Base-by-base conservation (phyloP, 2,797 vertebrate species). In the Sitta carolinensis region DNA sequence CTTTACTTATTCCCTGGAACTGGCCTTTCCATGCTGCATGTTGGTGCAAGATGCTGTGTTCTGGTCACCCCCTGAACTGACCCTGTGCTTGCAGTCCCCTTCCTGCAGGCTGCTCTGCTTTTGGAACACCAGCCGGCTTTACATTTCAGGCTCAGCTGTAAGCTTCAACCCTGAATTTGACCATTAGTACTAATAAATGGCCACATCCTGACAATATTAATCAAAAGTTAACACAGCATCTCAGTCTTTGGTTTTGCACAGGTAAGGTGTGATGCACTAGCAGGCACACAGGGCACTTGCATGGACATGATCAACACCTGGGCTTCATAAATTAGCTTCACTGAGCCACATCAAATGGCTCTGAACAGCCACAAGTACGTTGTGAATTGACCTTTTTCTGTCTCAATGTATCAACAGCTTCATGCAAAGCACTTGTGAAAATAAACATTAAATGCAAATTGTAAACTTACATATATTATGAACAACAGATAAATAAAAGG, bases 291-390 rank as follows among this genome's bases (percentile, higher is more conserved):
- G 17, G 25, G 40, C n/a, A 11, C 32, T 40, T 30, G 16, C n/a
- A 42, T 1, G 27, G 61, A 57, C 9, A 3, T 4, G 36, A 40
- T 17, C 0, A 0, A 19, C 18, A 20, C 21, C 58, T 42, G 59
- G 25, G 21, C 74, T 79, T 55, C 40, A 16, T 38, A 34, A 59
- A 70, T 70, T 10, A 79, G 36, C 14, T 77, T 63, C 86, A 68
- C 30, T 62, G 51, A 66, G 61, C n/a, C 81, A 87, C 40, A 62
- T 43, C 54, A 51, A 73, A 62, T 14, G 22, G n/a, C 51, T 73
- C 72, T 66, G 42, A 76, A 40, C 20, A 83, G 78, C 30, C 47
- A 55, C 40, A 43, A 34, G 29, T 29, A 18, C 32, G 9, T 27
- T 64, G 30, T 69, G 74, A 91, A 45, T 12, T 61, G n/a, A 25